These are phyloP conservation scores for Leptopilina syphax DNA, from an alignment of 2,888 invertebrate genomes.

Conservation along the genomic window DNA sequence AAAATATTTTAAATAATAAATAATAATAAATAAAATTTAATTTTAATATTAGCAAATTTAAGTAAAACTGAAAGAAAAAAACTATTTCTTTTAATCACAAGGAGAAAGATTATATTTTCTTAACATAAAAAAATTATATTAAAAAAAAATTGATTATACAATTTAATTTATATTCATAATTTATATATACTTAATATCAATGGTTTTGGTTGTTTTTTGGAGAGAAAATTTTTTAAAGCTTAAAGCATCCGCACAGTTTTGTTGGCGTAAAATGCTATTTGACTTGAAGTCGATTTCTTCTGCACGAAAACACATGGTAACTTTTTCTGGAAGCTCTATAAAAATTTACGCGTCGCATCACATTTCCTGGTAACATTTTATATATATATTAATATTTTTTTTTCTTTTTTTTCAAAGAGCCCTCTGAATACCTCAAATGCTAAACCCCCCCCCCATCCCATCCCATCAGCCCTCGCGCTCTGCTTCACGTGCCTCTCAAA, in stretches of 20 bases:
- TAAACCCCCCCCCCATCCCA: neutral
- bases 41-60: too few species aligned
- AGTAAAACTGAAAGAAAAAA: too few species aligned
- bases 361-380: constrained; percentile 18
- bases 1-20: too few species aligned
- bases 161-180: too few species aligned
- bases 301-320: constrained; percentile 41
- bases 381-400: neutral
- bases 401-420: neutral
- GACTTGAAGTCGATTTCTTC: constrained; percentile 44
- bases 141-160: too few species aligned
- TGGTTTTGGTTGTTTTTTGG: too few species aligned
- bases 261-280: constrained; percentile 10
- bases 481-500: neutral
- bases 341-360: constrained; percentile 18
- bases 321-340: constrained; percentile 12
- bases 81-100: too few species aligned
- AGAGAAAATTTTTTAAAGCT: neutral
- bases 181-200: too few species aligned
- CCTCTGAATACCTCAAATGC: constrained; percentile 17
- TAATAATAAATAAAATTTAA: too few species aligned
- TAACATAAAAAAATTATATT: too few species aligned
- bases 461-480: too few species aligned
- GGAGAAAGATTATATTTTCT: too few species aligned
- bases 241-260: constrained; percentile 8